These are phyloP conservation scores for Listrodromus nycthemerus DNA, from an alignment of 2,888 invertebrate genomes.

Conservation along the genomic window DNA sequence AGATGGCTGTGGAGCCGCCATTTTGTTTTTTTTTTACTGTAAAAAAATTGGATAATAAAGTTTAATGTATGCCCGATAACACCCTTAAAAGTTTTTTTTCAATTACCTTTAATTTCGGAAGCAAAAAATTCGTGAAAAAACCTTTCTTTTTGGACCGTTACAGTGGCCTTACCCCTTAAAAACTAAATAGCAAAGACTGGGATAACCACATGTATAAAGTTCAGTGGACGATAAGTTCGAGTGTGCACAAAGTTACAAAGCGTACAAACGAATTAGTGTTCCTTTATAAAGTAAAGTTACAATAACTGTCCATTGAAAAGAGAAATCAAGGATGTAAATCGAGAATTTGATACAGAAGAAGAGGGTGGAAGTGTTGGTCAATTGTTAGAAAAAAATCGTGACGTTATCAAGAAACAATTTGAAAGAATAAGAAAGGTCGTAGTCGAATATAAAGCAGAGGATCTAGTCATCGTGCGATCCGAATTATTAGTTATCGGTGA, in stretches of 20 bases:
- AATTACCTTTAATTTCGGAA: no score
- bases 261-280: conserved; percentile 7
- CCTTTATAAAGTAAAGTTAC: conserved; percentile 26
- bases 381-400: conserved; percentile 20
- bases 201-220: conserved; percentile 57
- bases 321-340: conserved; percentile 32
- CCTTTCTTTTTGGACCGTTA: no score
- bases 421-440: conserved; percentile 39
- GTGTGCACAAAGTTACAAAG: conserved; percentile 66
- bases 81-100: no score
- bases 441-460: conserved; percentile 18
- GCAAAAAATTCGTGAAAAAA: no score
- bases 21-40: no score
- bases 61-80: no score
- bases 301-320: conserved; percentile 23
- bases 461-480: conserved; percentile 50
- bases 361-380: conserved; percentile 31
- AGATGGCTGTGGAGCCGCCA: no score
- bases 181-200: conserved; percentile 66
- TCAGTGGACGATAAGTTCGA: conserved; percentile 51
- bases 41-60: no score
- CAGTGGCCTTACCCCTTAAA: no score
- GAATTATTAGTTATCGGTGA: conserved; percentile 50
- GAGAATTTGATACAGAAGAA: conserved; percentile 59
- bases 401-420: conserved; percentile 33